These are phyloP conservation scores for Callinectes sapidus DNA, from an alignment of 2,888 invertebrate species.

Conservation along the genomic window DNA sequence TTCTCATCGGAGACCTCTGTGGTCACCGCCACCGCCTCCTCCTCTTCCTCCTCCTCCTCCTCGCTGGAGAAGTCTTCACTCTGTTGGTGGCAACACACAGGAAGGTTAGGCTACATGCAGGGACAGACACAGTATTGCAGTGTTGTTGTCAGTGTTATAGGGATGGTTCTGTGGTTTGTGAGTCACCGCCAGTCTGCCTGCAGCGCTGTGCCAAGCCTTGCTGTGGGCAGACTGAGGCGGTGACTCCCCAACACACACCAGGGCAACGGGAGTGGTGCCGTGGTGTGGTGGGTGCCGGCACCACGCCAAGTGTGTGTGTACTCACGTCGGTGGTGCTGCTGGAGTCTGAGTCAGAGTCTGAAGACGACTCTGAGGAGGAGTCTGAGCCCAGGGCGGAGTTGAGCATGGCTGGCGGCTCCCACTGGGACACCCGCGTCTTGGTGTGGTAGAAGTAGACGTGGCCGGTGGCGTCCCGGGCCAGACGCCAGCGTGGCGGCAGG, in stretches of 20 bases:
- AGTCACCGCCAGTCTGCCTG: background rate
- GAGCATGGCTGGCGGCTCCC: conserved; percentile 71
- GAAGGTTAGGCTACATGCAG: conserved; percentile 64
- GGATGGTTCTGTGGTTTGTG: background rate
- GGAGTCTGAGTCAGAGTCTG: conserved; percentile 52
- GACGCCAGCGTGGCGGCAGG: conserved; percentile 92
- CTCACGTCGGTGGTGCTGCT: conserved; percentile 59
- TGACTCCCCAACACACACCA: background rate
- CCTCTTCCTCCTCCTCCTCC: conserved; percentile 72
- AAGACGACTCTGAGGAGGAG: conserved; percentile 46
- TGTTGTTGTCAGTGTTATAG: background rate
- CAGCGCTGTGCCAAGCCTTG: background rate
- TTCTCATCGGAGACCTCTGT: conserved; percentile 71
- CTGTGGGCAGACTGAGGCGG: background rate
- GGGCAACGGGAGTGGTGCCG: background rate
- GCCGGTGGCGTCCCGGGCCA: conserved; percentile 87
- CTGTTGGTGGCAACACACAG: conserved; percentile 74
- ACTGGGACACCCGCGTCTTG: conserved; percentile 79
- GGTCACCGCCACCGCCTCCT: conserved; percentile 65
- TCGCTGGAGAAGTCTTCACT: conserved; percentile 74
- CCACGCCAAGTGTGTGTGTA: background rate
- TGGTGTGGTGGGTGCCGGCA: background rate
- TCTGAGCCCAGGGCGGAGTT: conserved; percentile 46
- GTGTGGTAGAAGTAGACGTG: conserved; percentile 94
- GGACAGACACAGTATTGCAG: background rate